These are phyloP conservation scores for Tinamus guttatus DNA, from an alignment of 2,113 vertebrate genomes.

Conservation along the genomic window DNA sequence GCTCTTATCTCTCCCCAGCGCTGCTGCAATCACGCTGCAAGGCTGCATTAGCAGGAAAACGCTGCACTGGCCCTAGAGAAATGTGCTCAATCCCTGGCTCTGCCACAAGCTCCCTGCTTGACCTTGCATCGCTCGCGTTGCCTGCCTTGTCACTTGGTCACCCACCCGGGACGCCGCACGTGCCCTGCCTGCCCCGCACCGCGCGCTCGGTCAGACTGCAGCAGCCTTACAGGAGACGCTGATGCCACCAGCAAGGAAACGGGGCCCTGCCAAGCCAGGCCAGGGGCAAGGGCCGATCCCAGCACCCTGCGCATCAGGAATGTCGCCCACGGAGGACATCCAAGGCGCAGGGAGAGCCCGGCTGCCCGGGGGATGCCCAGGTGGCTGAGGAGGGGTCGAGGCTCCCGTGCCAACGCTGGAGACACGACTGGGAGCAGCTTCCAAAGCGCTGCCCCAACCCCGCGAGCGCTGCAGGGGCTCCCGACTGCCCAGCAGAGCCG, in stretches of 20 bases:
- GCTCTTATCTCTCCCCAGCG: background rate
- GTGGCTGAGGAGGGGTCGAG: background rate
- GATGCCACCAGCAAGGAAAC: background rate
- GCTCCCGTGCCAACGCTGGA: conserved; percentile 29
- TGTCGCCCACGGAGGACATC: rapidly evolving
- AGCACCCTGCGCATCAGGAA: background rate
- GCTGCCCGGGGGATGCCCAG: background rate
- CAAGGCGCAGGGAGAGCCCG: background rate
- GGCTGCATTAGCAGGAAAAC: background rate
- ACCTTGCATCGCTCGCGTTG: background rate
- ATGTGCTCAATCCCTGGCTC: background rate
- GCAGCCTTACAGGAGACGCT: rapidly evolving
- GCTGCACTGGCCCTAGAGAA: background rate
- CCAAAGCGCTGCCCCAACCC: background rate
- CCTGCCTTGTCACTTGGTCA: rapidly evolving
- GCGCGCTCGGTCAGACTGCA: background rate
- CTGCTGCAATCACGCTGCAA: background rate
- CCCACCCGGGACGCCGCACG: rapidly evolving
- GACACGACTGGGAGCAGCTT: background rate
- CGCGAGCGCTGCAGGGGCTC: background rate
- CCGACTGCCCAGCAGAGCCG: background rate
- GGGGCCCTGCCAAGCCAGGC: background rate
- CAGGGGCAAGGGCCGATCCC: background rate
- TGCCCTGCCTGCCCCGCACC: background rate
- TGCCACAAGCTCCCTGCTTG: background rate